Evolutionary conservation across 2,113 vertebrate genomes (phyloP).

Genomic region (Pseudorasbora parva): DNA sequence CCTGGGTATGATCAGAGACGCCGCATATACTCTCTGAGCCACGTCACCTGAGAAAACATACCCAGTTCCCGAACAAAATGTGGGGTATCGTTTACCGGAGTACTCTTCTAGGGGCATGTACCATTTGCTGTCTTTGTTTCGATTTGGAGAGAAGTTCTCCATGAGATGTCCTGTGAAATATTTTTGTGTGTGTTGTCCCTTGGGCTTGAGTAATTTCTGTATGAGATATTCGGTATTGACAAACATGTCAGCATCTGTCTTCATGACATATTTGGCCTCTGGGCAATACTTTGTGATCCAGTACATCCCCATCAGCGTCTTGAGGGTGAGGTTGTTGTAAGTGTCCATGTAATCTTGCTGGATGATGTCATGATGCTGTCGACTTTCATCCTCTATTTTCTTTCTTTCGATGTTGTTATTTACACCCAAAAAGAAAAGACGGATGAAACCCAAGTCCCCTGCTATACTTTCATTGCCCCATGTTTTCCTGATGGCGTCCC

Average conservation of each 20-base stretch:
- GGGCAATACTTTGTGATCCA: constrained; percentile 93
- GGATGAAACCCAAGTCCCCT: constrained; percentile 77
- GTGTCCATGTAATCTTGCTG: constrained; percentile 94
- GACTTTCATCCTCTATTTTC: constrained; percentile 86
- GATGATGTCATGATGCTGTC: constrained; percentile 86
- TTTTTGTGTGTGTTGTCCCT: constrained; percentile 79
- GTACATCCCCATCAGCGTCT: constrained; percentile 98
- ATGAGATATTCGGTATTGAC: constrained; percentile 95
- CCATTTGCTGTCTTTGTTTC: constrained; percentile 96
- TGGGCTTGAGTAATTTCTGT: constrained; percentile 88
- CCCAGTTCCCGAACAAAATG: constrained; percentile 96
- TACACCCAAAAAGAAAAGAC: constrained; percentile 88
- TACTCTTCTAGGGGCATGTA: constrained; percentile 93
- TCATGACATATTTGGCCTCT: constrained; percentile 88
- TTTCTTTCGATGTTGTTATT: constrained; percentile 73
- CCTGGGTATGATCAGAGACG: constrained; percentile 83
- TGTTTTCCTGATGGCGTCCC: constrained; percentile 92
- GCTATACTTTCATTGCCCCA: constrained; percentile 92
- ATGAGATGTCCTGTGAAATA: constrained; percentile 96
- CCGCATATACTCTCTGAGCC: constrained; percentile 87
- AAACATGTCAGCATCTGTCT: constrained; percentile 98
- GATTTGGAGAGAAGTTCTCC: constrained; percentile 87
- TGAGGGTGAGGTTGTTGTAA: constrained; percentile 94
- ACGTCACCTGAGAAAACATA: constrained; percentile 96
- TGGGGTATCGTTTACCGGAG: constrained; percentile 88